Base-by-base conservation (phyloP, 1,140 invertebrate genomes). In the Lucilia sericata region DNA sequence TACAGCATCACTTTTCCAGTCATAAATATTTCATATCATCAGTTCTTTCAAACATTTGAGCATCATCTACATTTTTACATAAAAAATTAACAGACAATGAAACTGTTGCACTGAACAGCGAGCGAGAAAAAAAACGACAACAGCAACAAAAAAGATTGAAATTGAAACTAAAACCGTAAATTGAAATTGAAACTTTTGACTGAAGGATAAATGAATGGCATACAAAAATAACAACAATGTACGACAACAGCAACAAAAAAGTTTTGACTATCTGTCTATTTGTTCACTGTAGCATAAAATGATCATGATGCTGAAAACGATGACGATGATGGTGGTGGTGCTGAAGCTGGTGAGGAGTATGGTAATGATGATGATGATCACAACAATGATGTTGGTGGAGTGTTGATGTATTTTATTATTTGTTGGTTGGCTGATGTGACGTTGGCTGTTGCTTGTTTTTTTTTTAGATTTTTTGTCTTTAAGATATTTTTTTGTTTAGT, bases 101-200 rank as follows among this genome's bases (percentile, higher is more conserved):
- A 60, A 60, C 51, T 60, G 51, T 60, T 60, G 65, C 19, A 70
- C 19, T 70, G 55, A 60, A 60, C 14, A 60, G 55, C n/a, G 25
- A 30, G 25, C 5, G n/a, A 17, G 14, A n/a, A 60, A 60, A n/a
- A 60, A 7, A 3, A 42, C 2, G 5, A 42, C 2, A 42, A 42
- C 25, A 3, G 3, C 25, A 42, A 42, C 42, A 60, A 42, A 78
- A 42, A 30, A 30, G 36, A 78, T 42, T 78, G 34, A 49, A 78
- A 42, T 49, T 49, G 75, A 78, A 49, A 78, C 75, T 42, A 78
- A 78, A 42, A 42, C 34, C 75, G 34, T 42, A 49, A 78, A 42
- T 49, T 49, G 34, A 49, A 49, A 78, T 78, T 49, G 75, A 78
- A 49, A 78, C 34, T 49, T 78, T 78, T 34, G 75, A 42, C 34